phyloP scores from a whole-genome alignment of 2,113 vertebrate species.

The Leucopsar rothschildi region DNA sequence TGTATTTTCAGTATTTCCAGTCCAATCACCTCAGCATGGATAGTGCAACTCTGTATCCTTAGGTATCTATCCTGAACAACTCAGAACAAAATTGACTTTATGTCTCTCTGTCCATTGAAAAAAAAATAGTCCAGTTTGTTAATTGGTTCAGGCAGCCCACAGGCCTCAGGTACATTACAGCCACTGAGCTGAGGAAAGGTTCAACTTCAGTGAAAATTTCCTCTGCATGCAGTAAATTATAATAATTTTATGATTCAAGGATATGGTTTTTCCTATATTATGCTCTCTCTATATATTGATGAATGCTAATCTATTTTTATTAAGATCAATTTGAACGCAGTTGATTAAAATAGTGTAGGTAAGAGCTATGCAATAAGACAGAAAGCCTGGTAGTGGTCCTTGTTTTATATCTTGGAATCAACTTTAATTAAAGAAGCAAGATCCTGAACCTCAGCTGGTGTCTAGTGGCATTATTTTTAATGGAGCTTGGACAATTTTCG shows the following conservation, averaged over 20 bases:
- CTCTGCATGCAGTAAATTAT: constrained; percentile 18
- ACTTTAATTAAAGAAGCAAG: constrained; percentile 33
- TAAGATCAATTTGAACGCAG: constrained; percentile 18
- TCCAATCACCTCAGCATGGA: neutral
- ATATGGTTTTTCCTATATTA: constrained; percentile 22
- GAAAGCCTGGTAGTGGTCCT: neutral
- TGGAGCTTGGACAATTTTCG: neutral
- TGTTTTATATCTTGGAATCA: constrained; percentile 27
- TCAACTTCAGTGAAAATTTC: constrained; percentile 37
- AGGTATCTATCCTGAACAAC: neutral
- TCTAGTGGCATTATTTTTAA: neutral
- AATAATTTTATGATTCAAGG: constrained; percentile 18
- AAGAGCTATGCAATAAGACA: neutral
- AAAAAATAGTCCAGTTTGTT: neutral
- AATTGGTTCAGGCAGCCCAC: neutral
- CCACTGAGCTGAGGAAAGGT: neutral
- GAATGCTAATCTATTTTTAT: constrained; percentile 54
- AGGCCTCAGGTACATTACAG: neutral
- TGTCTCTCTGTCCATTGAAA: neutral
- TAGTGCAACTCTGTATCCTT: neutral
- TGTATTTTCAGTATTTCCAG: neutral
- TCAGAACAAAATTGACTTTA: neutral
- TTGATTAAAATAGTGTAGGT: constrained; percentile 14
- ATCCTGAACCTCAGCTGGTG: neutral
- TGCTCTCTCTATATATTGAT: neutral